Percentiles rank a stretch among this genome's conserved stretches.
Evolutionary conservation across 2,888 invertebrate genomes (phyloP).

Genomic region (Thymelicus lineola): DNA sequence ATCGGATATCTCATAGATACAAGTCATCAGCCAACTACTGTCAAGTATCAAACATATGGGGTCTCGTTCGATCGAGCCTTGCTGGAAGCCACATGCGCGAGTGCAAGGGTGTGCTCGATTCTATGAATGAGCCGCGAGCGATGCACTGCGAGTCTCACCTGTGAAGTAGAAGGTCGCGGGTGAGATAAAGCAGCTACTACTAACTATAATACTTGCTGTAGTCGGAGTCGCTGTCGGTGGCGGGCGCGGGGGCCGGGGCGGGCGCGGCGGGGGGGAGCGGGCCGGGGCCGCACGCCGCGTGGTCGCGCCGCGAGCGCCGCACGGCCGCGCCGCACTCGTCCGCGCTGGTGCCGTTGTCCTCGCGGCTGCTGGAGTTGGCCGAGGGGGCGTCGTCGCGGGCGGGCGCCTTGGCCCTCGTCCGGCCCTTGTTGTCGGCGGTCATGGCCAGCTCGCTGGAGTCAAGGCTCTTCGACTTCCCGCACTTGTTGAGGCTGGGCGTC

Average conservation of each 20-base stretch:
- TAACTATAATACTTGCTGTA: conserved; percentile 85
- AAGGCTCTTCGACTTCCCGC: conserved; percentile 92
- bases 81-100: conserved; percentile 45
- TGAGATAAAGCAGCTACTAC: conserved; percentile 78
- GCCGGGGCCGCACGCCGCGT: conserved; percentile 57
- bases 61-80: conserved; percentile 22
- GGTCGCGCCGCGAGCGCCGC: conserved; percentile 55
- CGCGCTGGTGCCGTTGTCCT: conserved; percentile 57
- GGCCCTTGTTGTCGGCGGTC: conserved; percentile 76
- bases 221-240: conserved; percentile 77
- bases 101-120: conserved; percentile 43
- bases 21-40: conserved; percentile 3
- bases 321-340: conserved; percentile 50
- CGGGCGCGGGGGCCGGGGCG: conserved; percentile 46
- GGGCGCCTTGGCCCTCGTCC: conserved; percentile 49
- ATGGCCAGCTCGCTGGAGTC: conserved; percentile 93
- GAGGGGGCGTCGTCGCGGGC: conserved; percentile 46
- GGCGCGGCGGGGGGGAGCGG: conserved; percentile 43
- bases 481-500: conserved; percentile 86
- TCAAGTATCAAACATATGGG: conserved; percentile 8
- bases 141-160: conserved; percentile 48
- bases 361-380: conserved; percentile 57
- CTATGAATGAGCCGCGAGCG: conserved; percentile 43
- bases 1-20: neutral
- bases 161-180: conserved; percentile 55